Conservation (phyloP, 1,140 invertebrate species). For the Pseudomyrmex concolor region DNA sequence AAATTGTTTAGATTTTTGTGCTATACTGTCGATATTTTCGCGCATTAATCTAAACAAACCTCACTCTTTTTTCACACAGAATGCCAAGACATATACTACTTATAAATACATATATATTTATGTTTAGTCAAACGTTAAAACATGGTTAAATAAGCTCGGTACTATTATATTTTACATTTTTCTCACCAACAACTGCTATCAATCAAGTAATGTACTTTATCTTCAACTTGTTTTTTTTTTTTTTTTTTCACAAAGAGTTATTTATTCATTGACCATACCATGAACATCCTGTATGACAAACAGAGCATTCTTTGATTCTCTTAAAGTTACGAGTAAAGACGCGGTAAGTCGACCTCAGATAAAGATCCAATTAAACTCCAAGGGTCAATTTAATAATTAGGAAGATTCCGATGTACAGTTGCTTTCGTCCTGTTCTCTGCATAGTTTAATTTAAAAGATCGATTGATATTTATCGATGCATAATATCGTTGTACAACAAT, state of each 20-base stretch:
- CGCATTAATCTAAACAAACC: too few relatives aligned
- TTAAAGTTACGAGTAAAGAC: conserved; percentile 67
- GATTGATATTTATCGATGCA: not conserved
- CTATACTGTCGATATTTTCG: too few relatives aligned
- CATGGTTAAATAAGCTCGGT: too few relatives aligned
- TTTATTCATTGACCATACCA: not conserved
- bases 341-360: conserved; percentile 73
- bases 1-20: too few relatives aligned
- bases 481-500: not conserved
- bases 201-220: not conserved
- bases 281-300: conserved; percentile 44
- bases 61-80: too few relatives aligned
- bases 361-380: conserved; percentile 77
- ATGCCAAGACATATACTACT: too few relatives aligned
- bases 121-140: too few relatives aligned
- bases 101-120: too few relatives aligned
- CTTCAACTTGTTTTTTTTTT: conserved; percentile 3
- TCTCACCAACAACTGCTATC: too few relatives aligned
- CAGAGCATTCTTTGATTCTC: conserved; percentile 72
- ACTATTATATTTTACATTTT: too few relatives aligned
- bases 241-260: not conserved
- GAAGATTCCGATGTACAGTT: conserved; percentile 5
- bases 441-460: conserved; percentile 1
- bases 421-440: not conserved
- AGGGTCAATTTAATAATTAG: conserved; percentile 77